These are phyloP conservation scores for Hololepta plana DNA, from an alignment of 2,888 invertebrate genomes.

Conservation along the genomic window DNA sequence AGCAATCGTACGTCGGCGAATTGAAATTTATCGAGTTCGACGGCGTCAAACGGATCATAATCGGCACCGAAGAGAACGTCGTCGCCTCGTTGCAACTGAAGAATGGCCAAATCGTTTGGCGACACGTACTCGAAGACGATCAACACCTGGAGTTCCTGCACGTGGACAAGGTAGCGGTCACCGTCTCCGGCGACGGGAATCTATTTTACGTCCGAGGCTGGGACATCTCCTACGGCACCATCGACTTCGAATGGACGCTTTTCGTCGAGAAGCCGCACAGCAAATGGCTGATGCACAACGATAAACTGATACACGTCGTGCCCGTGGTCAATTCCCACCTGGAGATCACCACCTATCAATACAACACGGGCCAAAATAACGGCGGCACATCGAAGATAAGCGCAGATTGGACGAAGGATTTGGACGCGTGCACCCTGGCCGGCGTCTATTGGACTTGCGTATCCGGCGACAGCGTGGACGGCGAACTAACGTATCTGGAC, in stretches of 20 bases:
- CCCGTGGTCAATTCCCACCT: slow-evolving; percentile 42
- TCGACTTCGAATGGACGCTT: slow-evolving; percentile 64
- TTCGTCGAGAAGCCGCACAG: slow-evolving; percentile 22
- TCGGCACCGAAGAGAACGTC: slow-evolving; percentile 76
- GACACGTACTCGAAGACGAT: slow-evolving; percentile 55
- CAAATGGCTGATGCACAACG: slow-evolving; percentile 38
- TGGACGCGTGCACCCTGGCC: slow-evolving; percentile 36
- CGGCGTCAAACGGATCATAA: slow-evolving; percentile 54
- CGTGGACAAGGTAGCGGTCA: slow-evolving; percentile 48
- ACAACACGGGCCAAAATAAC: slow-evolving; percentile 38
- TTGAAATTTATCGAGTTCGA: slow-evolving; percentile 62
- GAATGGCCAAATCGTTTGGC: slow-evolving; percentile 65
- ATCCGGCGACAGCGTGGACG: slow-evolving; percentile 31
- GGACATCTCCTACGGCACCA: slow-evolving; percentile 53
- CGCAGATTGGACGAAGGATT: slow-evolving; percentile 37
- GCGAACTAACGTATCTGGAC: slow-evolving; percentile 42
- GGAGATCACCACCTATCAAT: slow-evolving; percentile 44
- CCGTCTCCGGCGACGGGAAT: slow-evolving; percentile 50
- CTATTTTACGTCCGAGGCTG: slow-evolving; percentile 55
- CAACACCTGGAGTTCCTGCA: slow-evolving; percentile 49
- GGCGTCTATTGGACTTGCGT: slow-evolving; percentile 47
- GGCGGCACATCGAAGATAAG: slow-evolving; percentile 37
- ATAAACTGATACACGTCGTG: slow-evolving; percentile 39
- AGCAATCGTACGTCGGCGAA: slow-evolving; percentile 65
- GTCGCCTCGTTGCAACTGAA: slow-evolving; percentile 66